Evolutionary conservation across 2,113 vertebrate genomes (phyloP).

Genomic region (Perccottus glenii): DNA sequence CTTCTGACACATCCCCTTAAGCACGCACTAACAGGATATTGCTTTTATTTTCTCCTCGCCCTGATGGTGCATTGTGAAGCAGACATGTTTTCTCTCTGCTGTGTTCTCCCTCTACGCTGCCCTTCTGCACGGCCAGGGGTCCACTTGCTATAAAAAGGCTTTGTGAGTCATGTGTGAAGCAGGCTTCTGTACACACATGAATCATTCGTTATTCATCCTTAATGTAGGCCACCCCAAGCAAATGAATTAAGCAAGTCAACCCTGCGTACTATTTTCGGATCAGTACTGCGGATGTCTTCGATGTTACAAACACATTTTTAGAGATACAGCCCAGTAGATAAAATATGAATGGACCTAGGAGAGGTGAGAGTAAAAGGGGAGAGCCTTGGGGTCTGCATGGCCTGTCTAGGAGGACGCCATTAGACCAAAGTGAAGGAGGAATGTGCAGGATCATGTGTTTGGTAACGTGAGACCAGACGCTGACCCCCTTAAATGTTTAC

Average conservation of each 20-base stretch:
- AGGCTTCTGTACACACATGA: constrained; percentile 48
- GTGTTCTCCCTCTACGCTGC: constrained; percentile 12
- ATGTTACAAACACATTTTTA: constrained; percentile 3
- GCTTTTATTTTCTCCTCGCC: background rate
- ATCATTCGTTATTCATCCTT: constrained; percentile 59
- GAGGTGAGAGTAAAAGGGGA: background rate
- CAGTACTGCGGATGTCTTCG: constrained; percentile 34
- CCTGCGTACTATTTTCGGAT: constrained; percentile 43
- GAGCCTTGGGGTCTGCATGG: constrained; percentile 20
- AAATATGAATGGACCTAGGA: no score
- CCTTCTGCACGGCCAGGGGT: constrained; percentile 40
- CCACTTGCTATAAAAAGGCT: constrained; percentile 47
- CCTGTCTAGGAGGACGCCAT: constrained; percentile 32
- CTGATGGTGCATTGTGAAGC: background rate
- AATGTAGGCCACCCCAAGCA: constrained; percentile 46
- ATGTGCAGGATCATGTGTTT: constrained; percentile 36
- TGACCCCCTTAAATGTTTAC: constrained; percentile 20
- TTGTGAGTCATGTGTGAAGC: constrained; percentile 55
- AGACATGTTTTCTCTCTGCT: background rate
- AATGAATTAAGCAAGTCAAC: constrained; percentile 42
- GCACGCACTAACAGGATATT: background rate
- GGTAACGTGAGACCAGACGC: constrained; percentile 20
- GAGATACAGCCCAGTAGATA: background rate
- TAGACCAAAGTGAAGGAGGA: constrained; percentile 19
- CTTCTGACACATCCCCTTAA: background rate